Base-by-base conservation (phyloP, 2,888 invertebrate genomes). In the Pammene fasciana region DNA sequence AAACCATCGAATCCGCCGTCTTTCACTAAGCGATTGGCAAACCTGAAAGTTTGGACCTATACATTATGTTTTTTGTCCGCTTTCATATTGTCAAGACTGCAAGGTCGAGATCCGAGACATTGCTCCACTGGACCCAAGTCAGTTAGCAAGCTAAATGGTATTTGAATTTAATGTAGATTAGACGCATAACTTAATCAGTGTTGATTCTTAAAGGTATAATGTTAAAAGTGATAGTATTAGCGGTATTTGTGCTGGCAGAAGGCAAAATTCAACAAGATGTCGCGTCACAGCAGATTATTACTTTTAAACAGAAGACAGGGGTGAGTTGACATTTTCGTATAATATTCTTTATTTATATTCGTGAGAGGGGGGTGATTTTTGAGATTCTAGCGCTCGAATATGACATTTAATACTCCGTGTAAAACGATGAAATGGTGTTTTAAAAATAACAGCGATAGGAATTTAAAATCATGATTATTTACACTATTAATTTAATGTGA, bases 251-350 rank as follows among this genome's bases (percentile, higher is more conserved):
- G 41, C 54, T 11, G 13, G 46, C 48, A 0, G 43, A 65, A 0
- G 61, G 45, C 14, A 41, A 68, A 45, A 18, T 59, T 41, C 70
- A 70, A 48, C 65, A 60, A 41, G 65, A 70, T 60, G 65, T 65
- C 5, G 65, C 70, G 5, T 70, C 70, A 8, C 70, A 70, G 5
- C 70, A 70, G 55, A 70, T 70, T 65, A 54, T 70, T 38, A 45
- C 60, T n/a, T 70, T 70, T 16, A 65, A 70, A n/a, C 54, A 70
- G 34, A 60, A 70, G 43, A 55, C 65, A 11, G 70, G 60, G 36
- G 70, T 70, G n/a, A 65, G 70, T 65, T 45, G 11, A 16, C 13
- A 55, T 18, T 26, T 26, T 26, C 26, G 5, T 7, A 38, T 9
- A 7, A 38, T 9, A 38, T 16, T 16, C 26, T n/a, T n/a, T n/a